phyloP scores from a whole-genome alignment of 2,797 vertebrate species.

The Novumbra hubbsi region DNA sequence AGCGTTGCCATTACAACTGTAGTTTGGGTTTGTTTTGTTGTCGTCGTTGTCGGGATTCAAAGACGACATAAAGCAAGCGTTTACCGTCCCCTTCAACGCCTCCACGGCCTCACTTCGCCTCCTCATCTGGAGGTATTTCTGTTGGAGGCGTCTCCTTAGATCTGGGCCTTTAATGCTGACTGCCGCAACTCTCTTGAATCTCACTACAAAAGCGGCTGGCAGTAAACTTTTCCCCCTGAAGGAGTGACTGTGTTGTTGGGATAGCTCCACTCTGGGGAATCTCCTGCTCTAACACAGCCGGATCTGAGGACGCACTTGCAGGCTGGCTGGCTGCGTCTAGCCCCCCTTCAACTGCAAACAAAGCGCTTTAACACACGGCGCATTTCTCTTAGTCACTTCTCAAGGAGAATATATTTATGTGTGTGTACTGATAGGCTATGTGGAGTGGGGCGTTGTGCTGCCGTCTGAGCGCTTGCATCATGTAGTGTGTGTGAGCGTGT shows the following conservation, averaged over 20 bases:
- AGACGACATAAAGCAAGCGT: slow-evolving; percentile 64
- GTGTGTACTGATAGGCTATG: neutral
- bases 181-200: slow-evolving; percentile 75
- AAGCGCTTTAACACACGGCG: slow-evolving; percentile 42
- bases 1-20: slow-evolving; percentile 44
- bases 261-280: slow-evolving; percentile 70
- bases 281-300: slow-evolving; percentile 50
- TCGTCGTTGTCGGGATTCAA: slow-evolving; percentile 59
- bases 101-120: slow-evolving; percentile 54
- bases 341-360: slow-evolving; percentile 53
- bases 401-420: slow-evolving; percentile 15
- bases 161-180: slow-evolving; percentile 77
- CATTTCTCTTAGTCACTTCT: slow-evolving; percentile 48
- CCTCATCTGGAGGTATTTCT: slow-evolving; percentile 70
- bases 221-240: slow-evolving; percentile 77
- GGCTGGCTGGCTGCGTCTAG: slow-evolving; percentile 23
- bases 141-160: slow-evolving; percentile 72
- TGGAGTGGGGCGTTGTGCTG: neutral
- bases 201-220: slow-evolving; percentile 76
- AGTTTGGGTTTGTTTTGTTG: slow-evolving; percentile 52
- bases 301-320: slow-evolving; percentile 56
- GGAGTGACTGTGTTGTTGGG: slow-evolving; percentile 62
- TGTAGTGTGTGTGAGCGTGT: slow-evolving; percentile 4
- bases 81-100: slow-evolving; percentile 70
- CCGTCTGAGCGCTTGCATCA: neutral